Percentiles rank a stretch among this genome's conserved stretches.
Conservation (phyloP, 2,888 invertebrate species). For the Tetranychus truncatus region DNA sequence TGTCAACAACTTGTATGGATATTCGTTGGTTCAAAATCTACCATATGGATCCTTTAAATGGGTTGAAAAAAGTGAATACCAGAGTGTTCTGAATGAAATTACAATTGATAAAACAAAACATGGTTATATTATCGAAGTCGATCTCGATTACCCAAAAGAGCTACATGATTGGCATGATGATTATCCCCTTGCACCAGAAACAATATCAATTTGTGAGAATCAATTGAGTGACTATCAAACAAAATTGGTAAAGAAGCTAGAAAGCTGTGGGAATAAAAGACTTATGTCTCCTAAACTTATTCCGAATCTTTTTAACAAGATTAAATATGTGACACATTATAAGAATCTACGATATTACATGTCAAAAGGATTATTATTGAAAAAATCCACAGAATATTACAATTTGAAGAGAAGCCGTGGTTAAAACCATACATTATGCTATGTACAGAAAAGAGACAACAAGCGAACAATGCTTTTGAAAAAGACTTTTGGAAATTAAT, state of each 20-base stretch:
- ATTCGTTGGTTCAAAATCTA: no score
- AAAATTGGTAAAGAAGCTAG: neutral
- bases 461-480: slow-evolving; percentile 30
- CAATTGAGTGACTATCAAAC: neutral
- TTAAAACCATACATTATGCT: slow-evolving; percentile 25
- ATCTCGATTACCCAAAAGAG: slow-evolving; percentile 3
- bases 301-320: slow-evolving; percentile 15
- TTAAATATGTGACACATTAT: slow-evolving; percentile 6
- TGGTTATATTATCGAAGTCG: neutral
- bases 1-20: no score
- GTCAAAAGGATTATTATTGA: neutral
- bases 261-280: neutral
- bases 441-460: slow-evolving; percentile 25
- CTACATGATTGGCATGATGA: slow-evolving; percentile 12
- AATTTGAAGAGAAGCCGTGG: slow-evolving; percentile 22
- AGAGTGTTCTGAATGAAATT: neutral
- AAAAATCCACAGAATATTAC: slow-evolving; percentile 2
- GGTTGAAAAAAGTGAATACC: neutral
- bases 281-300: neutral
- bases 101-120: neutral
- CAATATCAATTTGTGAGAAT: neutral
- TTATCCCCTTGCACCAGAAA: neutral
- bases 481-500: slow-evolving; percentile 33
- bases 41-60: neutral
- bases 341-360: neutral